A percentile compares a stretch with the other conserved stretches of the same genome.
Conservation (phyloP, 2,113 vertebrate genomes). For the Nycticebus coucang region DNA sequence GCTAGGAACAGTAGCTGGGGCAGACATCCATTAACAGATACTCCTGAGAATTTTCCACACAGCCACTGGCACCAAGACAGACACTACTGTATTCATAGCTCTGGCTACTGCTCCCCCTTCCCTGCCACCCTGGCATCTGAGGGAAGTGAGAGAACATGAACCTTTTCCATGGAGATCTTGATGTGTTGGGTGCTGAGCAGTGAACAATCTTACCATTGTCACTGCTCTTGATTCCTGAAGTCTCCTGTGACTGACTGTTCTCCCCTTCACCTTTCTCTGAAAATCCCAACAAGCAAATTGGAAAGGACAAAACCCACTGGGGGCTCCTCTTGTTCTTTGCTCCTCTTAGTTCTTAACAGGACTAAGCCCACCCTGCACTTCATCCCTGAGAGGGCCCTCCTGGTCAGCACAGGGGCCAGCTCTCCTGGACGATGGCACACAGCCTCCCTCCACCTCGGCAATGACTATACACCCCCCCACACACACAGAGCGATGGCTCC, state of each 20-base stretch:
- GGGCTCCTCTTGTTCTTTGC: neutral
- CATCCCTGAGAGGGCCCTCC: too few relatives aligned
- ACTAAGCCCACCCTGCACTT: neutral
- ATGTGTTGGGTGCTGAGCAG: neutral
- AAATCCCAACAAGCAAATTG: neutral
- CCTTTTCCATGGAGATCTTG: neutral
- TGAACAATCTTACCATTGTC: neutral
- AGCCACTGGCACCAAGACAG: neutral
- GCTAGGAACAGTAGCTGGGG: neutral
- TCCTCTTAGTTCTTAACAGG: neutral
- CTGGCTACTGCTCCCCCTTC: too few relatives aligned
- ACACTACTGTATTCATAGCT: fast-evolving
- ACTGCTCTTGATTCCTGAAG: too few relatives aligned
- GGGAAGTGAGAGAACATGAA: neutral
- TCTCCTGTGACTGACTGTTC: too few relatives aligned
- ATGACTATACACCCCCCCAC: too few relatives aligned
- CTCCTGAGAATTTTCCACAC: fast-evolving
- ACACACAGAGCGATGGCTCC: too few relatives aligned
- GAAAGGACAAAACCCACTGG: neutral
- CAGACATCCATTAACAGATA: neutral
- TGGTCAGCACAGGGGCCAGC: neutral
- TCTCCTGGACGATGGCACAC: fast-evolving
- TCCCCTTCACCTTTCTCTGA: neutral
- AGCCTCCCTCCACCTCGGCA: neutral
- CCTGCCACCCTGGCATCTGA: too few relatives aligned